Evolutionary conservation across 2,797 vertebrate species (phyloP), one percentile per base, ranked within the genome.

Genomic region (Karalla daura): DNA sequence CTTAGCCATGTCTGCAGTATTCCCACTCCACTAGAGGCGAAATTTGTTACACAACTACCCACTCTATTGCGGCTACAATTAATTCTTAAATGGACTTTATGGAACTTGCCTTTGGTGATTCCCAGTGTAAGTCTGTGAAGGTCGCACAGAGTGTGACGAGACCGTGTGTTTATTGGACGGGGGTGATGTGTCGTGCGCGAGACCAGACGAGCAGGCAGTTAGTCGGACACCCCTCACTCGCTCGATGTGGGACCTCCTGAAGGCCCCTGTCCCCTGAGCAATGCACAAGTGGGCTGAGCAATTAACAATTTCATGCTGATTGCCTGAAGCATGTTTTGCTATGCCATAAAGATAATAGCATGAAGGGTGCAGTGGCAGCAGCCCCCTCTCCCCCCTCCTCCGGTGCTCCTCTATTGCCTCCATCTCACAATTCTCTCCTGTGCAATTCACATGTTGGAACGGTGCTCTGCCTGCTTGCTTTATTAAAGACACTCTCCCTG

Each of bases 231-330:
- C 86, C 81, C 78, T 77, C 43, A 14, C 78, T 74, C 25, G 35
- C 79, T 83, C 43, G 15, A 83, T 85, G 83, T 83, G 82, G 90
- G 94, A 93, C 93, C 93, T 93, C 88, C 92, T 85, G 90, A 91
- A 91, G 83, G 91, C 53, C 88, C 92, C 91, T 77, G 93, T 95
- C 95, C 95, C 94, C 90, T 14, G 94, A 95, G 95, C 88, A 85
- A 93, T 83, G 88, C 90, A 91, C 87, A 92, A 95, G 95, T 90
- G 92, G 95, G 95, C 77, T 91, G 91, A 93, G 96, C 95, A 95
- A 97, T 96, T 96, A 96, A 93, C 91, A 95, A 96, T 94, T 96
- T 95, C 95, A 94, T 89, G 94, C 95, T 94, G 94, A 96, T 94
- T 95, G 96, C 95, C 96, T 93, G 93, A 91, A 94, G 95, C 95